A percentile compares a stretch with the other conserved stretches of the same genome.
Conservation (phyloP, 2,888 invertebrate genomes). For the Papilio demoleus region DNA sequence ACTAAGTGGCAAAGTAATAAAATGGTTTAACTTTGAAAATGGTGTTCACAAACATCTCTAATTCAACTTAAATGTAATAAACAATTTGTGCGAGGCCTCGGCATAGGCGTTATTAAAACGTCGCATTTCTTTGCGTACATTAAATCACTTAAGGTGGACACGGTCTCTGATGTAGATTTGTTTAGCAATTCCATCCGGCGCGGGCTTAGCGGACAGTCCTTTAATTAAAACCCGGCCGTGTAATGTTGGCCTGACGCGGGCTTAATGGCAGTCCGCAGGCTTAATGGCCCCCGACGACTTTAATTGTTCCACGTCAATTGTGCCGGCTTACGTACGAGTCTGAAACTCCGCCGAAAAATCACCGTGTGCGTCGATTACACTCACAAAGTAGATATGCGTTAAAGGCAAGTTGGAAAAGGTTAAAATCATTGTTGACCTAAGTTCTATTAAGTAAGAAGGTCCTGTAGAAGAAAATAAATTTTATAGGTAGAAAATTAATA, state of each 20-base stretch:
- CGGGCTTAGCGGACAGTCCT: constrained; percentile 76
- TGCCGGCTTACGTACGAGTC: constrained; percentile 55
- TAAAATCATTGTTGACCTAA: neutral
- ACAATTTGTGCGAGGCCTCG: constrained; percentile 46
- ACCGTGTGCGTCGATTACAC: neutral
- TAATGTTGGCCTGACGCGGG: constrained; percentile 77
- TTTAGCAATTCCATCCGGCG: constrained; percentile 82
- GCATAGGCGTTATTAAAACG: constrained; percentile 63
- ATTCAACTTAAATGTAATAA: constrained; percentile 35
- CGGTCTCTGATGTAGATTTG: constrained; percentile 81
- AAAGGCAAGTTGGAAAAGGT: neutral
- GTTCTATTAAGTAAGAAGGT: neutral
- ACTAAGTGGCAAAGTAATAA: constrained; percentile 1
- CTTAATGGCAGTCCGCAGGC: constrained; percentile 79
- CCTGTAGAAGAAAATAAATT: neutral
- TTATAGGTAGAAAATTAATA: neutral
- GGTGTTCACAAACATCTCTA: neutral
- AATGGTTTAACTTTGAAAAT: neutral
- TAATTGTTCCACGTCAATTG: constrained; percentile 80
- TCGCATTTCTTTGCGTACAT: constrained; percentile 81
- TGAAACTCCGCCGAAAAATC: constrained; percentile 43
- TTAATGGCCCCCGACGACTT: constrained; percentile 74
- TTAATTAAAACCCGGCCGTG: constrained; percentile 81
- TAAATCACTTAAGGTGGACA: constrained; percentile 84
- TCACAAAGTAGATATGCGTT: constrained; percentile 4